Evolutionary conservation across 2,113 vertebrate genomes (phyloP).

Genomic region (Sander vitreus): DNA sequence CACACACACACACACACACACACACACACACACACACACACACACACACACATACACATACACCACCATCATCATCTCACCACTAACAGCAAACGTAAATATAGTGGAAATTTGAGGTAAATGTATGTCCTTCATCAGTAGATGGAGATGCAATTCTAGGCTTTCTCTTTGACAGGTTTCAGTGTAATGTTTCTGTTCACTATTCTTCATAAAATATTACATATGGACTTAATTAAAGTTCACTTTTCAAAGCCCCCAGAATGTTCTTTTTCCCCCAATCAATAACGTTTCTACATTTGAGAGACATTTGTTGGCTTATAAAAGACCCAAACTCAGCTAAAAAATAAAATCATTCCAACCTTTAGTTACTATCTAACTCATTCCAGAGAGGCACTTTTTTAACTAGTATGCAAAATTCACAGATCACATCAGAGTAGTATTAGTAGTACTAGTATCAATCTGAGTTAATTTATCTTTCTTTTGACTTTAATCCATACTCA

Average conservation of each 20-base stretch:
- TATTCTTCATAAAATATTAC: background rate
- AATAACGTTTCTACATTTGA: constrained; percentile 2
- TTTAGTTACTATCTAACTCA: background rate
- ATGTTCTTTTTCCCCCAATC: background rate
- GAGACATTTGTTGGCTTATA: background rate
- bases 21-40: constrained; percentile 40
- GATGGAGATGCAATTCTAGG: constrained; percentile 63
- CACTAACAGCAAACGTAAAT: constrained; percentile 46
- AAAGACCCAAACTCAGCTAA: background rate
- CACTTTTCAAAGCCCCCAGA: background rate
- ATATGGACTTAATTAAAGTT: background rate
- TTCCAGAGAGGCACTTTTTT: background rate
- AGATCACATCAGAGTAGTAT: too few species aligned
- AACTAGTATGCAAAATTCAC: background rate
- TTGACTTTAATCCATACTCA: background rate
- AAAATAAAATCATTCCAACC: background rate
- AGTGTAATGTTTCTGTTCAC: constrained; percentile 6
- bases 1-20: constrained; percentile 31
- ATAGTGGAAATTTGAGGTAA: constrained; percentile 49
- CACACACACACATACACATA: constrained; percentile 39
- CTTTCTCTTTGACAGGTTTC: constrained; percentile 36
- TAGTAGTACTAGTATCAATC: background rate
- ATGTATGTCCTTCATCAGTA: constrained; percentile 57
- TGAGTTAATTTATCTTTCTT: background rate
- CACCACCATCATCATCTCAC: constrained; percentile 22